These are phyloP conservation scores for Lypha dubia DNA, from an alignment of 2,888 invertebrate genomes.

Conservation along the genomic window DNA sequence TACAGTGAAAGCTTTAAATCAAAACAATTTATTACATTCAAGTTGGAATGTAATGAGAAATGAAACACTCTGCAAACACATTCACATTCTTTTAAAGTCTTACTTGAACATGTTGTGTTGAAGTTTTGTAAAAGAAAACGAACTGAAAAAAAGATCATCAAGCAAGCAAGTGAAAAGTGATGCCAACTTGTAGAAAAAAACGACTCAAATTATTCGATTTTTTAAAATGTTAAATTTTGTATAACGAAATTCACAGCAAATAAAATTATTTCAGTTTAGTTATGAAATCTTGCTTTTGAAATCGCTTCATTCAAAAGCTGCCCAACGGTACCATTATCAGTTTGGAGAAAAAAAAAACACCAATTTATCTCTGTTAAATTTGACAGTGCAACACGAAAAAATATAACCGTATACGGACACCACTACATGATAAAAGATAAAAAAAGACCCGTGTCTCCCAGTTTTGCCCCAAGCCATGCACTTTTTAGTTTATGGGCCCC, in stretches of 20 bases:
- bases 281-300: too few species aligned
- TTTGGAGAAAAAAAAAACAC: slow-evolving; percentile 23
- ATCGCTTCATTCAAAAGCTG: background rate
- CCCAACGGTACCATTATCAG: background rate
- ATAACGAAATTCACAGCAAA: too few species aligned
- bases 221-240: too few species aligned
- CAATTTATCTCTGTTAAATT: background rate
- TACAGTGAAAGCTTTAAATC: slow-evolving; percentile 72
- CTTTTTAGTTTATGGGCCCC: too few species aligned
- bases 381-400: too few species aligned
- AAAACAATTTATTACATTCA: slow-evolving; percentile 58
- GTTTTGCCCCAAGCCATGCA: too few species aligned
- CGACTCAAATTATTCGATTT: too few species aligned
- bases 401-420: too few species aligned
- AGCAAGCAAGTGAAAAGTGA: background rate
- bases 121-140: slow-evolving; percentile 6
- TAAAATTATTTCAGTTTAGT: too few species aligned
- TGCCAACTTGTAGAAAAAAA: slow-evolving; percentile 30
- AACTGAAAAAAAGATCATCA: slow-evolving; percentile 30
- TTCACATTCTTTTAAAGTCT: slow-evolving; percentile 37
- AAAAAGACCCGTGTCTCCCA: too few species aligned
- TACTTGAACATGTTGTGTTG: background rate
- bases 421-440: too few species aligned
- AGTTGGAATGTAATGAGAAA: slow-evolving; percentile 14
- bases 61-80: slow-evolving; percentile 38